Percentiles rank a stretch among this genome's conserved stretches.
Conservation (phyloP, 2,888 invertebrate species). For the Folsomia candida region DNA sequence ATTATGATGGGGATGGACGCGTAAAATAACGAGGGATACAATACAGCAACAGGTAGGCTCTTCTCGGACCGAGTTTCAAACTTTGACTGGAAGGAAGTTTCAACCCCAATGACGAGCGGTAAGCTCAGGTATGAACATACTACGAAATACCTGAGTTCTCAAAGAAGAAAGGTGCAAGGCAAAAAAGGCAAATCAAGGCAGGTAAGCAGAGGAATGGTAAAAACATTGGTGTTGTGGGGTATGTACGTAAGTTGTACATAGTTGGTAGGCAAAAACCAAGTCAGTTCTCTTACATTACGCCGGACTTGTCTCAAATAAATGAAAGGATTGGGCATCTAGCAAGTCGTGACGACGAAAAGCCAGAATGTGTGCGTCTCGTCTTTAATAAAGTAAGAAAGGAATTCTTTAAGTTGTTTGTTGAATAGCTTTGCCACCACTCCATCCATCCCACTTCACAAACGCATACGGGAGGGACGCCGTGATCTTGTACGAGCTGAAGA, state of each 20-base stretch:
- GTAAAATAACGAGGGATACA: neutral
- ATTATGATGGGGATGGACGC: neutral
- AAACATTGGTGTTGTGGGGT: neutral
- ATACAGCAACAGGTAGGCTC: slow-evolving; percentile 4
- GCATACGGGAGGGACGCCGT: neutral
- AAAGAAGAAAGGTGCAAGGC: neutral
- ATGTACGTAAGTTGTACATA: neutral
- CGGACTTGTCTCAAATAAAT: slow-evolving; percentile 11
- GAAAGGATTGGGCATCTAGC: slow-evolving; percentile 12
- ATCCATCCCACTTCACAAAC: neutral
- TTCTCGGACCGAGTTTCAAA: slow-evolving; percentile 29
- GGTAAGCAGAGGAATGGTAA: neutral
- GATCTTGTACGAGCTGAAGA: too few species aligned
- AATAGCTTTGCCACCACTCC: neutral
- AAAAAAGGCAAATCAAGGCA: neutral
- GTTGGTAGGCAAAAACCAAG: neutral
- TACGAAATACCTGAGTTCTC: neutral
- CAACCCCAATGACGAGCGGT: too few species aligned
- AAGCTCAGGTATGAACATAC: neutral
- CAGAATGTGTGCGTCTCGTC: neutral
- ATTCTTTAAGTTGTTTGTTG: slow-evolving; percentile 19
- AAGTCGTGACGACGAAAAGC: slow-evolving; percentile 15
- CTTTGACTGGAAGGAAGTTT: slow-evolving; percentile 33
- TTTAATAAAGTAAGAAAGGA: slow-evolving; percentile 8
- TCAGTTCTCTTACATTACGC: neutral